Base-by-base conservation (phyloP, 92 coral and sea anemone genomes). In the Chrysogorgia sp. region DNA sequence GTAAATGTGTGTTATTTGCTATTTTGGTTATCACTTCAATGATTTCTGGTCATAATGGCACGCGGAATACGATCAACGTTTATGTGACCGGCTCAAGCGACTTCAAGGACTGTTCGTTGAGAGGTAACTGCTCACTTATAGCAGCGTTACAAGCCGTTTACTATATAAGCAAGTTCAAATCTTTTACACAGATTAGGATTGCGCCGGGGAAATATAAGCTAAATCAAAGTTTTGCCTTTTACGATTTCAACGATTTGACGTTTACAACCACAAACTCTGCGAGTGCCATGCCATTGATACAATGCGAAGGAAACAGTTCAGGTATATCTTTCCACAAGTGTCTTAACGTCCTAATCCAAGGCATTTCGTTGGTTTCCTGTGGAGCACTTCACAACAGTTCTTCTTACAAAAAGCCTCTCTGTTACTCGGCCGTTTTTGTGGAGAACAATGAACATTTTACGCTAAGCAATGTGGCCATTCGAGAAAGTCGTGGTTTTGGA, bases 401-500 rank as follows among this genome's bases (percentile, higher is more conserved):
- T 19, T 72, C 79, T 40, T 34, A 72, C 34, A 67, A 40, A 28
- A 77, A 84, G 17, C 63, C 76, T n/a, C 63, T 86, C 75, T 87
- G 90, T 45, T 74, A 63, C 35, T 85, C 89, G 9, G 92, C 90
- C 17, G 24, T 92, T 22, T 76, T 87, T 66, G 75, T 92, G 65
- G 78, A 88, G 53, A 74, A 90, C 32, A 88, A 87, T 72, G 80
- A 81, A 60, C 32, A 84, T 65, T 41, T 92, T 14, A 76, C 25
- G 21, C 50, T 92, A 34, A 26, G 8, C 8, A 60, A 80, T 41
- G 81, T 85, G 10, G 81, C 61, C 15, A 79, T 90, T 67, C 34
- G 78, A 7, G 77, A 85, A 37, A 90, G 96, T 71, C 81, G 69
- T 14, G 96, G 97, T 1, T 63, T 92, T 35, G 97, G 91, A 31